Conservation (phyloP, 2,113 vertebrate genomes). For the Hemichromis elongatus region DNA sequence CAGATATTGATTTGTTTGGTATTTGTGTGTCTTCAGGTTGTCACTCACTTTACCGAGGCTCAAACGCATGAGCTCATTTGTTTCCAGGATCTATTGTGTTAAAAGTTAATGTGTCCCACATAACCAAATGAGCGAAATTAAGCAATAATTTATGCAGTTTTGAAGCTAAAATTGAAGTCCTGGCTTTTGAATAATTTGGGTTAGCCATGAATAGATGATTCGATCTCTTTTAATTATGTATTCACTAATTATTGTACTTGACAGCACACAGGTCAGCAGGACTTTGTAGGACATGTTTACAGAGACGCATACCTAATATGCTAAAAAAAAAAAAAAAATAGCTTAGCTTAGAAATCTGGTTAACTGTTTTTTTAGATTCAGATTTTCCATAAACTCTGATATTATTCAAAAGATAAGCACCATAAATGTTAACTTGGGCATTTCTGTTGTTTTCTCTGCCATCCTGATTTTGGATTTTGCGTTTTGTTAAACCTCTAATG, state of each 20-base stretch:
- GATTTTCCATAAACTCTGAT: neutral
- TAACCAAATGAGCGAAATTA: neutral
- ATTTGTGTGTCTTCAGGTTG: neutral
- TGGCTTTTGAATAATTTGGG: neutral
- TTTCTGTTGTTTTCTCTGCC: neutral
- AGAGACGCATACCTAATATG: neutral
- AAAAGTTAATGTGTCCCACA: neutral
- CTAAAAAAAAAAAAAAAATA: neutral
- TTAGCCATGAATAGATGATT: neutral
- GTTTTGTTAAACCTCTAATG: neutral
- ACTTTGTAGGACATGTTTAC: neutral
- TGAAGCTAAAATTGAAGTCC: neutral
- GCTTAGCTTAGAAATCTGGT: neutral
- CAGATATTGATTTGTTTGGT: neutral
- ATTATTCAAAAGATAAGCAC: neutral
- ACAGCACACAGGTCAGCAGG: neutral
- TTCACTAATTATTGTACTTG: neutral
- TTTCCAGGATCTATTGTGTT: neutral
- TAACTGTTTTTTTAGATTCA: neutral
- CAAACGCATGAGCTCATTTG: neutral
- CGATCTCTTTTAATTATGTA: neutral
- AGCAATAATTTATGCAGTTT: neutral
- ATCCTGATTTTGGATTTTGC: neutral
- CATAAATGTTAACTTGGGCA: neutral
- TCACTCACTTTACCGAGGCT: neutral